Percentiles rank a stretch among this genome's conserved stretches.
These are phyloP conservation scores for Picus viridis DNA, from an alignment of 2,797 vertebrate genomes.

Conservation along the genomic window DNA sequence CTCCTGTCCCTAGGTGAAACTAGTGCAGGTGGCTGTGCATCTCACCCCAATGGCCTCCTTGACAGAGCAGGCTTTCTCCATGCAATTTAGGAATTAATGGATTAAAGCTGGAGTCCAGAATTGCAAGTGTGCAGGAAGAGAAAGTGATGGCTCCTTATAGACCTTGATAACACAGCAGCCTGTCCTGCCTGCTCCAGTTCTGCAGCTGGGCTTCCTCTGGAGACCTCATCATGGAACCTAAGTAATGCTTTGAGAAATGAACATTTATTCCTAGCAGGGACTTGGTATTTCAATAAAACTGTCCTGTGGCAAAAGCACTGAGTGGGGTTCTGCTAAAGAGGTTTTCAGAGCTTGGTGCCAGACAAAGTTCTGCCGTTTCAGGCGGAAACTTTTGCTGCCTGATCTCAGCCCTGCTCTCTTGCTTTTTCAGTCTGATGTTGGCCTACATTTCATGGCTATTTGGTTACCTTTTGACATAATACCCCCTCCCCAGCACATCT, in stretches of 20 bases:
- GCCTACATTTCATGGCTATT: neutral
- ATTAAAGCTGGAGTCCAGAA: neutral
- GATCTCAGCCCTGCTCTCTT: neutral
- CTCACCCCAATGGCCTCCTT: neutral
- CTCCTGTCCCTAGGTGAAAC: neutral
- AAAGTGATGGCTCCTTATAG: rapidly evolving
- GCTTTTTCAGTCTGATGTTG: neutral
- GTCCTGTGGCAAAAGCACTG: neutral
- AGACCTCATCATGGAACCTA: neutral
- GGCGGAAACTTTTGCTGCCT: neutral
- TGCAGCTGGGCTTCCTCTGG: neutral
- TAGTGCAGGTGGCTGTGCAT: neutral
- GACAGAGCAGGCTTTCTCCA: neutral
- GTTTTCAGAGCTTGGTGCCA: neutral
- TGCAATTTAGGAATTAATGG: neutral
- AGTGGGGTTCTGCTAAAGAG: neutral
- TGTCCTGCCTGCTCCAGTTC: neutral
- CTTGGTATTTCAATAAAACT: neutral
- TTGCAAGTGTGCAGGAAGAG: neutral
- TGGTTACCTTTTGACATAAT: neutral
- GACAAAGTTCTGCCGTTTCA: neutral
- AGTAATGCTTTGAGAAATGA: neutral
- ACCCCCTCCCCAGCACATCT: neutral
- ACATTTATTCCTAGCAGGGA: neutral
- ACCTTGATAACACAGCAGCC: neutral